Evolutionary conservation across 2,888 invertebrate genomes (phyloP).

Genomic region (Drosophila kuntzei): DNA sequence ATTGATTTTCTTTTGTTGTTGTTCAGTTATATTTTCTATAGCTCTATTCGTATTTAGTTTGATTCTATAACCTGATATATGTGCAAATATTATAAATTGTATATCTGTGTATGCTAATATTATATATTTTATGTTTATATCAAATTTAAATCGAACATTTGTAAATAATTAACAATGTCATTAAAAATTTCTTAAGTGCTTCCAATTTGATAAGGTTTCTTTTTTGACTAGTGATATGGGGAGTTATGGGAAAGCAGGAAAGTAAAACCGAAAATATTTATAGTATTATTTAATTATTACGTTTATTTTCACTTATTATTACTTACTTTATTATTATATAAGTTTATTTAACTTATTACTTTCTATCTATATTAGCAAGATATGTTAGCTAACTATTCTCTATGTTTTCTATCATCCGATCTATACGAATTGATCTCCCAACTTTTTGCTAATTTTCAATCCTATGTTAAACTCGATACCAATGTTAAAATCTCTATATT

Average conservation of each 20-base stretch:
- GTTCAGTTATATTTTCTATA: not conserved
- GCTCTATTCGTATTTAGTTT: not conserved
- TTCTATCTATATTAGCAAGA: no score
- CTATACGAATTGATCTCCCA: not conserved
- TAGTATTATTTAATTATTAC: no score
- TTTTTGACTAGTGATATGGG: not conserved
- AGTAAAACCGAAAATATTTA: no score
- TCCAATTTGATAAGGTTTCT: constrained; percentile 16
- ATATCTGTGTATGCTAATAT: constrained; percentile 14
- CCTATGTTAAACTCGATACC: no score
- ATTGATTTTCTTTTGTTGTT: constrained; percentile 1
- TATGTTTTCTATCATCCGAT: not conserved
- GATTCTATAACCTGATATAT: constrained; percentile 21
- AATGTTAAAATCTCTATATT: no score
- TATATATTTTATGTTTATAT: constrained; percentile 25
- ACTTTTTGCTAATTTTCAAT: no score
- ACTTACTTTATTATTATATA: no score
- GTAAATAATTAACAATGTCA: constrained; percentile 51
- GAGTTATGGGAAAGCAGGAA: not conserved
- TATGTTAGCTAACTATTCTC: not conserved
- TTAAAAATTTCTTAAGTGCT: constrained; percentile 46
- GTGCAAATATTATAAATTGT: constrained; percentile 32
- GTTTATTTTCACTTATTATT: no score
- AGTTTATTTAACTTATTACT: no score
- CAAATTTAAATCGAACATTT: constrained; percentile 26